phyloP scores from a whole-genome alignment of 2,113 vertebrate genomes.

The Labeo rohita region DNA sequence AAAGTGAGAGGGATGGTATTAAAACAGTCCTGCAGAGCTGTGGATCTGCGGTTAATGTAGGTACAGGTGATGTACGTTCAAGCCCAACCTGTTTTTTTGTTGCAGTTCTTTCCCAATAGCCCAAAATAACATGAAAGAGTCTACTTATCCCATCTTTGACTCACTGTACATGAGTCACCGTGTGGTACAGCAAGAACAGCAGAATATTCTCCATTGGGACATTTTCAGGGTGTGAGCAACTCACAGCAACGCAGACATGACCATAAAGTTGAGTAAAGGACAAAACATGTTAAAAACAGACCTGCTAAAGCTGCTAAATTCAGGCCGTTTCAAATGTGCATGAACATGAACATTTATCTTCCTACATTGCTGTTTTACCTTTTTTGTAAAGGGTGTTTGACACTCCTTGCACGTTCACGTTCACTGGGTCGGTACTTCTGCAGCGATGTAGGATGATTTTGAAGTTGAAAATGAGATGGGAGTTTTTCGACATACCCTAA shows the following conservation, averaged over 20 bases:
- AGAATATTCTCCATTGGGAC: background rate
- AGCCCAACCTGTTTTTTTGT: background rate
- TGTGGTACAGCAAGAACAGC: background rate
- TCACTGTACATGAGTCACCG: slow-evolving; percentile 13
- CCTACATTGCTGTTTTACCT: no score
- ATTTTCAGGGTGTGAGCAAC: slow-evolving; percentile 8
- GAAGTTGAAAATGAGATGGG: no score
- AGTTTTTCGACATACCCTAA: no score
- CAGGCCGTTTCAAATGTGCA: background rate
- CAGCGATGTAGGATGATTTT: no score
- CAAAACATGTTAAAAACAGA: background rate
- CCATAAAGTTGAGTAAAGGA: background rate
- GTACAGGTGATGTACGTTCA: background rate
- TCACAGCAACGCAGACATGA: background rate
- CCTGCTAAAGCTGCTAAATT: background rate
- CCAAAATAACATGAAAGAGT: slow-evolving; percentile 9
- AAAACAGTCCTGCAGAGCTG: background rate
- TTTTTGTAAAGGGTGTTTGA: no score
- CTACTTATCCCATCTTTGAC: slow-evolving; percentile 10
- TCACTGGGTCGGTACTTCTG: no score
- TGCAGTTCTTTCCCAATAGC: background rate
- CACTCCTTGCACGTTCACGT: no score
- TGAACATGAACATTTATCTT: background rate
- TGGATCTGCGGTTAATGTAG: background rate
- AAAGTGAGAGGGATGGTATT: background rate